Percentiles rank a stretch among this genome's conserved stretches.
Evolutionary conservation across 2,113 vertebrate species (phyloP).

Genomic region (Tenebrosternarchus preto): DNA sequence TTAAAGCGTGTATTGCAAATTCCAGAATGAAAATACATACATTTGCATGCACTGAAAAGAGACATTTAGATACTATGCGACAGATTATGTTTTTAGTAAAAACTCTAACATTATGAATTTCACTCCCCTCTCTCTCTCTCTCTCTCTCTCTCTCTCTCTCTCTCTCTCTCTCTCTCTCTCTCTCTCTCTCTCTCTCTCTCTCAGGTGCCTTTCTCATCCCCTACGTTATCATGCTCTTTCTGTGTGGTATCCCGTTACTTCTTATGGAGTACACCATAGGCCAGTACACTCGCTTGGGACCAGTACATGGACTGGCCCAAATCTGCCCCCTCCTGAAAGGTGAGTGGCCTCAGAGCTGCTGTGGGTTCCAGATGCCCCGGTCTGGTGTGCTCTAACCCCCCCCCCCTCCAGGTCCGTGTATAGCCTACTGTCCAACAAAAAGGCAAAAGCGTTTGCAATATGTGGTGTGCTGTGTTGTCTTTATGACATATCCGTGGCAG

Average conservation of each 20-base stretch:
- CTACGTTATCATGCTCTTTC: slow-evolving; percentile 71
- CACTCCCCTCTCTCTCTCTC: neutral
- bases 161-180: neutral
- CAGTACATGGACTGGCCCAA: slow-evolving; percentile 71
- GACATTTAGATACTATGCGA: neutral
- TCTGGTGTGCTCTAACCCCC: too few relatives aligned
- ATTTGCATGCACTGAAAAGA: too few relatives aligned
- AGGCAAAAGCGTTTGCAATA: neutral
- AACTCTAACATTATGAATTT: neutral
- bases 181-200: neutral
- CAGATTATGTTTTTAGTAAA: neutral
- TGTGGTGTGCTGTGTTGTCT: too few relatives aligned
- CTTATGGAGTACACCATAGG: slow-evolving; percentile 75
- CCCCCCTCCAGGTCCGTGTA: too few relatives aligned
- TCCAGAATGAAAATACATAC: too few relatives aligned
- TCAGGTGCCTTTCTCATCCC: slow-evolving; percentile 73
- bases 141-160: neutral
- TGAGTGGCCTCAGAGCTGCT: slow-evolving; percentile 55
- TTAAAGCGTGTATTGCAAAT: too few relatives aligned
- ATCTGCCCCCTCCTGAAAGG: slow-evolving; percentile 78
- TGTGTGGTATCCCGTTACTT: slow-evolving; percentile 76
- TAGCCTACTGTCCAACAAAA: slow-evolving; percentile 45
- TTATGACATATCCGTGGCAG: too few relatives aligned
- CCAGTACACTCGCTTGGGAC: slow-evolving; percentile 72
- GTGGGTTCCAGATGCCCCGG: too few relatives aligned